These are phyloP conservation scores for Cartodere bifasciata DNA, from an alignment of 2,888 invertebrate species.

Conservation along the genomic window DNA sequence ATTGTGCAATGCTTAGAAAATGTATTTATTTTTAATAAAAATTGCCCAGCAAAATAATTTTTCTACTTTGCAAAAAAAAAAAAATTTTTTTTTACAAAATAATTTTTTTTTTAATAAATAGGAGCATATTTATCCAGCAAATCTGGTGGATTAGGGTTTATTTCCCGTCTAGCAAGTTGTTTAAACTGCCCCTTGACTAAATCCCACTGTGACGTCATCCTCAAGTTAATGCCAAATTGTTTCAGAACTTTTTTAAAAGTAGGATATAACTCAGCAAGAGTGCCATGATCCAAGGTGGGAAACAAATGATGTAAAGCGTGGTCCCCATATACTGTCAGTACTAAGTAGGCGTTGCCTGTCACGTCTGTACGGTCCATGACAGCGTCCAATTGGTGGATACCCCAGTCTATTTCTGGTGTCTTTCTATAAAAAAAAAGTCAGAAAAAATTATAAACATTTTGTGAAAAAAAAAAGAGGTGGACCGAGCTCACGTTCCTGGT, in stretches of 20 bases:
- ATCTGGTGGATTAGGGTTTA: conserved; percentile 30
- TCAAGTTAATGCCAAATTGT: conserved; percentile 45
- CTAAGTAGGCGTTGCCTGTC: conserved; percentile 52
- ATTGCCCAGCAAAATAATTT: no score
- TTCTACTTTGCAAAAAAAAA: no score
- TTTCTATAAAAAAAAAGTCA: conserved; percentile 29
- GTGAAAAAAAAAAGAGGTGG: no score
- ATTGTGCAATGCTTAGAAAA: no score
- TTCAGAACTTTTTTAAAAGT: conserved; percentile 47
- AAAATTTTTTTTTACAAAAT: no score
- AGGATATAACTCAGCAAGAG: conserved; percentile 52
- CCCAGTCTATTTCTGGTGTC: conserved; percentile 52
- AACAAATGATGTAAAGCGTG: conserved; percentile 72
- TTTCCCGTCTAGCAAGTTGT: conserved; percentile 41
- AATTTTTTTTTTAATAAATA: no score
- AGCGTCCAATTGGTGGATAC: conserved; percentile 62
- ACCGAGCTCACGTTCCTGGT: no score
- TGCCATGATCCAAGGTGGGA: conserved; percentile 68
- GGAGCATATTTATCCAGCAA: conserved; percentile 13
- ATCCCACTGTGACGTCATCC: conserved; percentile 41
- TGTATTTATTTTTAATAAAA: no score
- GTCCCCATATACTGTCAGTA: conserved; percentile 62
- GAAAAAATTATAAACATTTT: background rate
- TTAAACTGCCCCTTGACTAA: conserved; percentile 55
- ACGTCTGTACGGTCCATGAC: conserved; percentile 59